Base-by-base conservation (phyloP, 2,113 vertebrate genomes). In the Thomomys bottae region DNA sequence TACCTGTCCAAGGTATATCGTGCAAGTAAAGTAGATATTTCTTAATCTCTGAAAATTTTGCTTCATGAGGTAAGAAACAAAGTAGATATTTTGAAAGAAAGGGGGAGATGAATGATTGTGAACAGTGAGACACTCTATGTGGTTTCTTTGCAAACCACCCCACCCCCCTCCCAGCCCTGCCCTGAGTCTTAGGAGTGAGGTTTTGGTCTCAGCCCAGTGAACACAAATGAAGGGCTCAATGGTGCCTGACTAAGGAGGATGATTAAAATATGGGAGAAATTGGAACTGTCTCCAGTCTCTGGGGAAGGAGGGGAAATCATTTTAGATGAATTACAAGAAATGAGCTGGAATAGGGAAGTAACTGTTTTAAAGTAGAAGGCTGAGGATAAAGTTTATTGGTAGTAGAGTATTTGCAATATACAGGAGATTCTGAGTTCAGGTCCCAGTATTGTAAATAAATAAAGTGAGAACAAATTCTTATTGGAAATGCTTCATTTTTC, bases 1-100 rank as follows among this genome's bases (percentile, higher is more conserved):
- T 84, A 68, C 34, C 61, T 49, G 36, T 21, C 63, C 70, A 70
- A 92, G 34, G 32, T 72, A n/a, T 59, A 40, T 34, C 68, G 81
- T 75, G 49, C 68, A 89, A 84, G 36, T 36, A 45, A 92, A 11
- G 34, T 42, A 81, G 45, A 88, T 32, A 68, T 64, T 67, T 85
- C 63, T 84, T 71, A 80, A 54, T 28, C 23, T 26, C 32, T 54
- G 7, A 1, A 49, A 9, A 6, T 63, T 84, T 83, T 57, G 34
- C 75, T 26, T 18, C 26, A 6, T n/a, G 34, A 73, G 32, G 61
- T n/a, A n/a, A 10, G 84, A 26, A 28, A 24, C 59, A 57, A 59
- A 32, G 3, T 4, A 2, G 64, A 57, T 18, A 26, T 73, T 54
- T 17, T 59, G 70, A 82, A 85, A 61, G 45, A 73, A 71, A 64